These are phyloP conservation scores for Heliconius charithonia DNA, from an alignment of 2,888 invertebrate species.

Conservation along the genomic window DNA sequence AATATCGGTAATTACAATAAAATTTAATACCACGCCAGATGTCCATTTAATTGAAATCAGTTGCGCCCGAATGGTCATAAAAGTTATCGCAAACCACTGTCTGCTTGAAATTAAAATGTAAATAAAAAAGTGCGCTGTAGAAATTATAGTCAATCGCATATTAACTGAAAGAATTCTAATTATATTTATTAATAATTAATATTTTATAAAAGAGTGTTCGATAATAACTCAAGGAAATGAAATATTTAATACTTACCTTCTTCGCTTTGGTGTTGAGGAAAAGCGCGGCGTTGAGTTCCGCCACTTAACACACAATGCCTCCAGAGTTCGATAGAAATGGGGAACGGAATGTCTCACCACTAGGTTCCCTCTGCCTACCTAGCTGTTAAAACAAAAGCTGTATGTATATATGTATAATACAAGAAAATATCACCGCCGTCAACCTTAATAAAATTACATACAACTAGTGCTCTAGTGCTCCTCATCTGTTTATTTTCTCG, in stretches of 20 bases:
- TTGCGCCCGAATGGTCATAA: slow-evolving; percentile 59
- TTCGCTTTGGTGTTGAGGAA: too few relatives aligned
- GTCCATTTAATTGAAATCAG: slow-evolving; percentile 47
- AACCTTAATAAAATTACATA: slow-evolving; percentile 25
- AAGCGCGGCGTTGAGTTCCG: too few relatives aligned
- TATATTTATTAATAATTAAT: background rate
- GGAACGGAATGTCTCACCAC: too few relatives aligned
- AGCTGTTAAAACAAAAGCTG: background rate
- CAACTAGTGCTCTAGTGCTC: slow-evolving; percentile 23
- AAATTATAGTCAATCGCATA: background rate
- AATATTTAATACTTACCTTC: too few relatives aligned
- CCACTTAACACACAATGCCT: too few relatives aligned
- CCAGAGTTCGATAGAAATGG: too few relatives aligned
- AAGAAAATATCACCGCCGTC: slow-evolving; percentile 1
- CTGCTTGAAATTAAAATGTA: slow-evolving; percentile 33
- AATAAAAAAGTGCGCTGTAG: slow-evolving; percentile 12
- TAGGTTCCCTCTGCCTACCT: too few relatives aligned
- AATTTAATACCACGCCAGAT: slow-evolving; percentile 54
- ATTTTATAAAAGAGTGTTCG: background rate
- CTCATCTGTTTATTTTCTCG: slow-evolving; percentile 30
- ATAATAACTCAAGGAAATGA: too few relatives aligned
- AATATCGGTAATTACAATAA: slow-evolving; percentile 52
- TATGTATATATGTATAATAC: background rate
- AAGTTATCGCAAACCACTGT: slow-evolving; percentile 47
- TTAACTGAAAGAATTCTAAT: background rate